Percentiles rank a stretch among this genome's conserved stretches.
Conservation (phyloP, 2,888 invertebrate species). For the Plebejus melissa region DNA sequence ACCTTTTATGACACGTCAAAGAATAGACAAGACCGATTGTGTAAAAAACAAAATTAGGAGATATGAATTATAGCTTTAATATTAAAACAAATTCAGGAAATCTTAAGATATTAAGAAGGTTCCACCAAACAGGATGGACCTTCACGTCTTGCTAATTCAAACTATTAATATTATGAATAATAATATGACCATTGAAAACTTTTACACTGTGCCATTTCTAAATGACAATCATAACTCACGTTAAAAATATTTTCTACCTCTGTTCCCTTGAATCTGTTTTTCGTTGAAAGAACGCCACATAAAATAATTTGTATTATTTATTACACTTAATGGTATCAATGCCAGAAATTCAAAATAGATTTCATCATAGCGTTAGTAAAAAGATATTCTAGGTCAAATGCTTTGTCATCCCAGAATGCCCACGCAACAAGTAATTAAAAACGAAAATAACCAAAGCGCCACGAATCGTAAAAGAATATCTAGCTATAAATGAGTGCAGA, state of each 20-base stretch:
- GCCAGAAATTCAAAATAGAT: conserved; percentile 39
- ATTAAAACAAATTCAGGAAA: background rate
- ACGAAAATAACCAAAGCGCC: conserved; percentile 78
- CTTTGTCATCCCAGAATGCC: conserved; percentile 71
- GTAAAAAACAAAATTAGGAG: background rate
- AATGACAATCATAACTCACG: conserved; percentile 23
- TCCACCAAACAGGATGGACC: background rate
- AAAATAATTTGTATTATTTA: conserved; percentile 32
- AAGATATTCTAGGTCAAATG: conserved; percentile 50
- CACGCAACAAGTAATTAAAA: conserved; percentile 77
- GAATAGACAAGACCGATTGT: background rate
- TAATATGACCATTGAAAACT: background rate
- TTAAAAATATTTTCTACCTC: conserved; percentile 14
- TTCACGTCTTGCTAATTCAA: conserved; percentile 14
- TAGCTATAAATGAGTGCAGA: conserved; percentile 77
- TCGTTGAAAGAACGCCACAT: conserved; percentile 21
- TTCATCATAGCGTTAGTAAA: conserved; percentile 41
- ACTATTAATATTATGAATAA: conserved; percentile 7
- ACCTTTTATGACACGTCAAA: too few species aligned
- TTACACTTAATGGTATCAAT: conserved; percentile 36
- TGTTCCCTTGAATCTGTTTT: conserved; percentile 23
- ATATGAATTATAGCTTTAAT: background rate
- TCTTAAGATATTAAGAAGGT: background rate
- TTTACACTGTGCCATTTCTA: conserved; percentile 20
- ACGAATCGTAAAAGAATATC: conserved; percentile 77